A percentile compares a stretch with the other conserved stretches of the same genome.
Conservation (phyloP, 2,888 invertebrate genomes). For the Stenodema calcarata region DNA sequence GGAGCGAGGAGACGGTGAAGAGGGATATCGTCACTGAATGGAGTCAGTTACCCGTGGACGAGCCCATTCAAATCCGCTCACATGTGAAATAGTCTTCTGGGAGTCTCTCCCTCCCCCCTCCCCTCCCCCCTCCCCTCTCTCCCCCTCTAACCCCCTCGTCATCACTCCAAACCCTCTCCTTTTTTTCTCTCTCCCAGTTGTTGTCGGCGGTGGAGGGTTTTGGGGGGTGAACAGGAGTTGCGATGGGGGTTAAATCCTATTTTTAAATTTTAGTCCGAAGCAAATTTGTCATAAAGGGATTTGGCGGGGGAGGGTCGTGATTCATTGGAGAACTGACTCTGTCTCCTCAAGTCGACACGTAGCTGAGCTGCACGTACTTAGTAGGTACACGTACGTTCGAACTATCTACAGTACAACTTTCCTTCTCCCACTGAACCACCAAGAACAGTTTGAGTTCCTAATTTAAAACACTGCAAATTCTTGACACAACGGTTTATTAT, state of each 20-base stretch:
- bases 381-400: too few relatives aligned
- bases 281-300: conserved; percentile 35
- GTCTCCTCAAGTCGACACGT: too few relatives aligned
- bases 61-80: conserved; percentile 54
- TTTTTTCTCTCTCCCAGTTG: conserved; percentile 4
- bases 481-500: too few relatives aligned
- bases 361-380: too few relatives aligned
- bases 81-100: conserved; percentile 55
- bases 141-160: not conserved
- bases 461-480: too few relatives aligned
- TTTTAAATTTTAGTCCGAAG: conserved; percentile 54
- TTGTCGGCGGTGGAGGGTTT: not conserved
- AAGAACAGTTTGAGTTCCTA: too few relatives aligned
- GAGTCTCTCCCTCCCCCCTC: conserved; percentile 22
- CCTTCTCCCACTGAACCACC: too few relatives aligned
- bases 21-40: conserved; percentile 47
- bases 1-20: too few relatives aligned
- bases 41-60: conserved; percentile 53
- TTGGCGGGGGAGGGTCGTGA: not conserved
- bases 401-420: too few relatives aligned
- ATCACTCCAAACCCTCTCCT: not conserved
- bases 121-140: not conserved
- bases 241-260: too few relatives aligned
- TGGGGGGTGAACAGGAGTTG: too few relatives aligned
- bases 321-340: not conserved